Conservation (phyloP, 2,113 vertebrate genomes). For the Sylvia atricapilla region DNA sequence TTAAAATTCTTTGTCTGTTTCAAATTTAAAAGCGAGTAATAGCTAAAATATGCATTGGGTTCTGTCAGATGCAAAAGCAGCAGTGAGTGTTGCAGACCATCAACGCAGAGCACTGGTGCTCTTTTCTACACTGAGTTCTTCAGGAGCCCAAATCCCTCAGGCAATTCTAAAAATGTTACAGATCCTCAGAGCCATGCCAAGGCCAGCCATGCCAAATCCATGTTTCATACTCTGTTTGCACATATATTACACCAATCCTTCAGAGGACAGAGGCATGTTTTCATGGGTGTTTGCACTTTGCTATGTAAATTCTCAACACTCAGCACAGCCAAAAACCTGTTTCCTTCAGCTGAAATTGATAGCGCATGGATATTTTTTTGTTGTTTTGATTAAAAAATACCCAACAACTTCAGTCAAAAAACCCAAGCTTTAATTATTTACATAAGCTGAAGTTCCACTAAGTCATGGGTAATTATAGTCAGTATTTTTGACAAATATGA, state of each 20-base stretch:
- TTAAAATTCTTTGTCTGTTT: constrained; percentile 14
- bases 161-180: not conserved
- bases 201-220: not conserved
- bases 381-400: not conserved
- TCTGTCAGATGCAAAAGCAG: not conserved
- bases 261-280: not conserved
- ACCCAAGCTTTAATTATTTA: too few species aligned
- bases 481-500: not conserved
- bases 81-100: not conserved
- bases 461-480: not conserved
- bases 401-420: not conserved
- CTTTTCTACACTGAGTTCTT: fast-evolving
- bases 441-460: not conserved
- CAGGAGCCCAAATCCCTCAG: not conserved
- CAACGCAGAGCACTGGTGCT: not conserved
- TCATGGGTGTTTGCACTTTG: constrained; percentile 10
- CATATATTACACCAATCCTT: not conserved
- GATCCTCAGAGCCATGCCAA: not conserved
- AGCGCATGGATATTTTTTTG: not conserved
- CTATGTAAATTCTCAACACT: not conserved
- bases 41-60: not conserved
- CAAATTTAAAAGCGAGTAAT: not conserved
- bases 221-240: not conserved
- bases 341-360: constrained; percentile 6
- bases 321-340: not conserved